Evolutionary conservation across 2,888 invertebrate species (phyloP), one percentile per base, ranked within the genome.

Genomic region (Pimpla rufipes): DNA sequence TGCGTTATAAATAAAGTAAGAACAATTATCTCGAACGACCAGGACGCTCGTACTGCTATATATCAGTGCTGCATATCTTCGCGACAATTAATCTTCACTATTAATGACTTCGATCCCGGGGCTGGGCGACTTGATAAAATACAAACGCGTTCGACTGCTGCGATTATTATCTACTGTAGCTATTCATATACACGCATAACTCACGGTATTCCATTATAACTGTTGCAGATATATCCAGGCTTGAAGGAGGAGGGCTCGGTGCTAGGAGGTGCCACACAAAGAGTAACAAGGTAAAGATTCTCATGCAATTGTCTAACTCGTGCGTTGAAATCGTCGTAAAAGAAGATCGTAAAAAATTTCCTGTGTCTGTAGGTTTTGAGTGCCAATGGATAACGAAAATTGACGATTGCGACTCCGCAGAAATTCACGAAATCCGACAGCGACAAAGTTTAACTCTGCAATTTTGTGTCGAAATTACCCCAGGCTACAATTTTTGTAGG

Each of bases 201-300:
- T 35, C 8, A 59, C 64, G 18, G 5, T 16, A 29, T 16, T 16
- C 29, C 62, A 68, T 68, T 40, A 59, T 75, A n/a, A 59, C 84
- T 81, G 83, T 83, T 90, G 59, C 91, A 93, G 93, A 92, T 93
- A 78, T 93, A 93, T 84, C 93, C 93, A 1, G 83, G 90, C 59
- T 82, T 93, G 85, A 93, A 93, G 85, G 93, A 93, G 83, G 93
- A 93, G 18, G 91, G 92, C 16, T 93, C 93, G 23, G 91, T 92
- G 10, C 89, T 93, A 50, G 92, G 92, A 57, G 91, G 92, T 64
- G 92, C 92, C 16, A 93, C 93, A 59, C 93, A 92, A 71, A 87
- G 93, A 88, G 93, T 93, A 78, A 92, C 93, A 78, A 93, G 93
- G 93, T 93, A 88, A 80, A 85, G 76, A 71, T 73, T 59, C 45